Conservation (phyloP, 2,888 invertebrate species). For the Drosophila pullipes region DNA sequence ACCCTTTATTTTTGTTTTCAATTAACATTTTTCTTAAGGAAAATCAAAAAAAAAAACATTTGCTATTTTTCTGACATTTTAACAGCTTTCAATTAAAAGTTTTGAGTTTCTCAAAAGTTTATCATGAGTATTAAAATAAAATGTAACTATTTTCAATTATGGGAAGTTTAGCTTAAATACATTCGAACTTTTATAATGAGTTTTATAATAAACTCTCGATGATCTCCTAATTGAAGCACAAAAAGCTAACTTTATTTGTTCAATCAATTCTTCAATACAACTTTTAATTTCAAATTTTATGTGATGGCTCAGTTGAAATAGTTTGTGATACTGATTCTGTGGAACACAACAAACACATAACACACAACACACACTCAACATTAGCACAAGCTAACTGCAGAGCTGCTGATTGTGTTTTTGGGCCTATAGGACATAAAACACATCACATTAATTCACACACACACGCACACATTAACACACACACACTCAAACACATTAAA, state of each 20-base stretch:
- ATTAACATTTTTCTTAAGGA: not conserved
- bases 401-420: not conserved
- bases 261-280: not conserved
- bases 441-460: constrained; percentile 33
- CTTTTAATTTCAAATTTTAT: not conserved
- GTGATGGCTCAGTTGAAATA: not conserved
- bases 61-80: not conserved
- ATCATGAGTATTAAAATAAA: not conserved
- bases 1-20: not conserved
- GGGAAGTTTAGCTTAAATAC: not conserved
- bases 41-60: not conserved
- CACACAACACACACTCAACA: no score
- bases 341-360: not conserved
- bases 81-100: not conserved
- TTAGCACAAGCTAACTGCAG: not conserved
- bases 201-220: not conserved
- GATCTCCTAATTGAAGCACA: not conserved
- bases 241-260: not conserved
- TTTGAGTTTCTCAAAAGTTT: not conserved
- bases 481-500: not conserved
- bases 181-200: not conserved
- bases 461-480: not conserved
- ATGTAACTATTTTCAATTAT: no score
- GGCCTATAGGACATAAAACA: constrained; percentile 21
- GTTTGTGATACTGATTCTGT: not conserved